Conservation (phyloP, 2,888 invertebrate species). For the Micoletzkya japonica region DNA sequence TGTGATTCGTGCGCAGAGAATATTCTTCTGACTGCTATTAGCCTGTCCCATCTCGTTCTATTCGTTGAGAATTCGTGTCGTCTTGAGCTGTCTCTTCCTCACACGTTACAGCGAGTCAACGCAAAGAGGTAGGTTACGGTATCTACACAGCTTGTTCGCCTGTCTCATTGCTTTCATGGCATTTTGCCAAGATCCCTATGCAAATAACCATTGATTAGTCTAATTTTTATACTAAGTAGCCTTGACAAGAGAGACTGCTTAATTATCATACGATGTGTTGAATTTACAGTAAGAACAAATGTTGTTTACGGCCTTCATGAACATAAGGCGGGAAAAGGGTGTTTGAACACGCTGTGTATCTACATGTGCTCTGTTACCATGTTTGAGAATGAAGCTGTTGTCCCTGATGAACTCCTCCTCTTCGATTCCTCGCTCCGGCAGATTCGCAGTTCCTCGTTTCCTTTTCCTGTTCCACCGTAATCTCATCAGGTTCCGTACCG, state of each 20-base stretch:
- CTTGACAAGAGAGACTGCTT: no score
- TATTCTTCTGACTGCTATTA: background rate
- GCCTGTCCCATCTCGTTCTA: conserved; percentile 25
- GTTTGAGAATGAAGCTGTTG: conserved; percentile 5
- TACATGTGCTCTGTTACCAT: no score
- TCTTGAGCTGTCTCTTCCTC: conserved; percentile 6
- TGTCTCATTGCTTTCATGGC: no score
- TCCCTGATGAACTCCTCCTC: background rate
- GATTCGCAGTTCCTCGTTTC: conserved; percentile 21
- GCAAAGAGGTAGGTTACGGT: background rate
- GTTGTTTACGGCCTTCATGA: no score
- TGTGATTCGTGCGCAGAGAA: background rate
- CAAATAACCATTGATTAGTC: no score
- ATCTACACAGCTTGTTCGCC: no score
- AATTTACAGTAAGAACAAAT: no score
- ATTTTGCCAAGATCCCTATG: no score
- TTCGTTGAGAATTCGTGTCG: conserved; percentile 19
- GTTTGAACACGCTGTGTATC: background rate
- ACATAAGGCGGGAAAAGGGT: no score
- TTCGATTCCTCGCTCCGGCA: background rate
- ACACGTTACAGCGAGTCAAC: conserved; percentile 17
- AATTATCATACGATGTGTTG: no score
- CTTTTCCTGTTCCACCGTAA: conserved; percentile 16
- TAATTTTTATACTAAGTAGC: no score
- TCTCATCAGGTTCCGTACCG: conserved; percentile 17